phyloP scores from a whole-genome alignment of 2,888 invertebrate genomes.

The Dasysyrphus albostriatus region DNA sequence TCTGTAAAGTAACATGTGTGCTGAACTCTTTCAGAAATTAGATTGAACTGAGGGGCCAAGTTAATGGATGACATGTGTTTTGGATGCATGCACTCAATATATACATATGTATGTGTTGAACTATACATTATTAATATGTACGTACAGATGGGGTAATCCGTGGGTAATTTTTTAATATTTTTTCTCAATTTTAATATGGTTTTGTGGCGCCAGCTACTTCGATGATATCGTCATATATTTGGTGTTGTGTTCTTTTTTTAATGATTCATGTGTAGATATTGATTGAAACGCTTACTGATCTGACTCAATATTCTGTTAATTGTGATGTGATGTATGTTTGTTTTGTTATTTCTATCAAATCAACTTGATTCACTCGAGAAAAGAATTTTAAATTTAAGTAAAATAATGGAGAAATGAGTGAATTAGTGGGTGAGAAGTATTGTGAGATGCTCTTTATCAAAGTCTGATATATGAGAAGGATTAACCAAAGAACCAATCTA shows the following conservation, averaged over 20 bases:
- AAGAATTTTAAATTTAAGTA: too few relatives aligned
- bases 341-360: neutral
- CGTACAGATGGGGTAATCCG: conserved; percentile 6
- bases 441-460: too few relatives aligned
- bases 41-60: conserved; percentile 48
- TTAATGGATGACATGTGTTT: conserved; percentile 46
- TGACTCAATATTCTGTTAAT: conserved; percentile 42
- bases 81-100: conserved; percentile 13
- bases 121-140: neutral
- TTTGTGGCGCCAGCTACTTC: conserved; percentile 43
- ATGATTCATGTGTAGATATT: neutral
- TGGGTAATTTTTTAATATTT: conserved; percentile 5
- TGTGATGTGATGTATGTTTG: neutral
- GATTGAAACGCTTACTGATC: conserved; percentile 31
- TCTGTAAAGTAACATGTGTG: conserved; percentile 60
- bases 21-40: conserved; percentile 46
- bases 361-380: too few relatives aligned
- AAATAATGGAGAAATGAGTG: too few relatives aligned
- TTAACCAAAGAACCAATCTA: too few relatives aligned
- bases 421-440: too few relatives aligned
- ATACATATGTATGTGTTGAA: conserved; percentile 17
- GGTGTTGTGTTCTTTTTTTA: neutral
- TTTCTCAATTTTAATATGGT: neutral
- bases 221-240: conserved; percentile 2
- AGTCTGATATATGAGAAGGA: too few relatives aligned